Evolutionary conservation across 2,797 vertebrate species (phyloP), one percentile per base, ranked within the genome.

Genomic region (Meriones psammophilus): DNA sequence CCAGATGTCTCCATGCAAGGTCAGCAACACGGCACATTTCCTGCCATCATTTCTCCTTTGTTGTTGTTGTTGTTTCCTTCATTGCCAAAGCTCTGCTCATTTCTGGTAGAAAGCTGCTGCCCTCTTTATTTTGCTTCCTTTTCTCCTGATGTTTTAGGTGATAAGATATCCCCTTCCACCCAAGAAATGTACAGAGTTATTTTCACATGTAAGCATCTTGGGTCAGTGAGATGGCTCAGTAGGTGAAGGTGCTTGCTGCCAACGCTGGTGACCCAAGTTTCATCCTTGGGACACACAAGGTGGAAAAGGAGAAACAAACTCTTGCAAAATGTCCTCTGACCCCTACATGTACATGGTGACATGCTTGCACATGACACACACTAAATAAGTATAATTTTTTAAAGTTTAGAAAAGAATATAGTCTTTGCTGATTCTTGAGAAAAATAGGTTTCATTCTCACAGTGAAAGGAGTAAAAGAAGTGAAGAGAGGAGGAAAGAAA

Each of bases 381-480:
- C 28, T 13, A 54, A 85, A 69, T n/a, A n/a, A 24, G 46, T 69
- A 3, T n/a, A 69, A 54, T 26, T n/a, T 66, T 69, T 66, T 33
- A 20, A 86, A n/a, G 7, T 54, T 54, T 71, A 22, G 30, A 54
- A 36, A 36, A 6, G 18, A 86, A 69, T 54, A 54, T 15, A 71
- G 7, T n/a, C 13, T 69, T 86, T 78, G 18, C 28, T 86, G 36
- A 71, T 30, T 62, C 24, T 93, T 92, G 79, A 8, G 39, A 54
- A 89, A 88, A 71, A 71, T 76, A 4, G 7, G 58, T 76, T 95
- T 92, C 71, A 81, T 76, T 36, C n/a, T 95, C 62, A 87, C 24
- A 68, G 14, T 71, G 42, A 20, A 92, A 79, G 33, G 17, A 4
- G 39, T 17, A 12, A 22, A 74, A 17, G 15, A 1, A 64, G 18